Evolutionary conservation across 1,140 invertebrate species (phyloP).

Genomic region (Sarcophaga peregrina): DNA sequence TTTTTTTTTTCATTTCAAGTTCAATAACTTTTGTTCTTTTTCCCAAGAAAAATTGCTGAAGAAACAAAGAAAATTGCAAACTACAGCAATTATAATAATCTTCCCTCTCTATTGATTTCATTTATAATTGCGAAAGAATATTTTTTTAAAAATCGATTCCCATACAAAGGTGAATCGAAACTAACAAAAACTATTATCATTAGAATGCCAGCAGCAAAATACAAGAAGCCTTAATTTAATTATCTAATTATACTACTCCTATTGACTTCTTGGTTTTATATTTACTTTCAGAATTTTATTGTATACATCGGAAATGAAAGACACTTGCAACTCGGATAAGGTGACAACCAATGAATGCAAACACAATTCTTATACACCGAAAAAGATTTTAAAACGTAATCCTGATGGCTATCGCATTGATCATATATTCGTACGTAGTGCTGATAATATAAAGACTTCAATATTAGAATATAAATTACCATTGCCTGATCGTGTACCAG

Average conservation of each 20-base stretch:
- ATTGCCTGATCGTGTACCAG: constrained; percentile 79
- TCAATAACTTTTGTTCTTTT: no score
- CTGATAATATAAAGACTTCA: constrained; percentile 68
- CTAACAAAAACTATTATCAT: no score
- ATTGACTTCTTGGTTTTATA: background rate
- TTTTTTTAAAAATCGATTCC: no score
- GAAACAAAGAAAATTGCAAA: no score
- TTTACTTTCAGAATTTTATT: constrained; percentile 56
- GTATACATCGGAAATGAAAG: constrained; percentile 65
- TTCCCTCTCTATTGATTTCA: background rate
- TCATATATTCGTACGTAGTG: constrained; percentile 82
- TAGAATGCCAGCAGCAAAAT: no score
- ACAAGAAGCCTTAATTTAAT: no score
- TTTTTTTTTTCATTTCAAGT: no score
- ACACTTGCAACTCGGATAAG: constrained; percentile 66
- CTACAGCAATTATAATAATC: background rate
- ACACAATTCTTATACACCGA: constrained; percentile 84
- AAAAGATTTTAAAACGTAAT: constrained; percentile 68
- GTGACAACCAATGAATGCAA: constrained; percentile 82
- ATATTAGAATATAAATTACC: constrained; percentile 76
- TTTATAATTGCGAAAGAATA: background rate
- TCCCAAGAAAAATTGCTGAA: no score
- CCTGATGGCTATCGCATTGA: constrained; percentile 90
- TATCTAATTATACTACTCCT: background rate
- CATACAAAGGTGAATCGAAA: no score